Conservation (phyloP, 2,797 vertebrate genomes). For the Micropoecilia bifurca region DNA sequence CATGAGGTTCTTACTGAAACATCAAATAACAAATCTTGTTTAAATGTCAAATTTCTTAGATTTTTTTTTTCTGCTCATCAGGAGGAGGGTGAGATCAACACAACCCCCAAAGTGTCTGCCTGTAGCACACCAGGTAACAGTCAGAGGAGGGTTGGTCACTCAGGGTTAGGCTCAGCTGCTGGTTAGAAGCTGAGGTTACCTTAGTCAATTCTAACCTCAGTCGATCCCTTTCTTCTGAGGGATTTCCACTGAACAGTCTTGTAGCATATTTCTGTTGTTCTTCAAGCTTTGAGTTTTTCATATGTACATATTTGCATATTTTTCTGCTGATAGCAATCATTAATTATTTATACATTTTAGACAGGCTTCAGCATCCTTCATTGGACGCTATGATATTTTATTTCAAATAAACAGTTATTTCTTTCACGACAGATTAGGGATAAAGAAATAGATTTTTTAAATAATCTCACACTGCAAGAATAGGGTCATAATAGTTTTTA, state of each 20-base stretch:
- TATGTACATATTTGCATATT: no score
- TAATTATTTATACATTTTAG: no score
- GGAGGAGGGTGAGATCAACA: constrained; percentile 89
- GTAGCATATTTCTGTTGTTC: background rate
- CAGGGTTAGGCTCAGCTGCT: background rate
- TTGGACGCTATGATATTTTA: no score
- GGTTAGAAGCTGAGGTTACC: no score
- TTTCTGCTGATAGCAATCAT: no score
- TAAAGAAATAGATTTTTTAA: no score
- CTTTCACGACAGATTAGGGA: no score
- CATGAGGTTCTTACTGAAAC: background rate
- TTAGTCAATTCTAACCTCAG: background rate
- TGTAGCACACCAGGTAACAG: constrained; percentile 95
- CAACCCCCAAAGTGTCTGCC: constrained; percentile 89
- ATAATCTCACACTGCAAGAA: no score
- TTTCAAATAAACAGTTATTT: no score
- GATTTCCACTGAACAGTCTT: background rate
- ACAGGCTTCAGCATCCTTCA: no score
- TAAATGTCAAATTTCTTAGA: constrained; percentile 24
- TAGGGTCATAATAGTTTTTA: no score
- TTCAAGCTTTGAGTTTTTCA: background rate
- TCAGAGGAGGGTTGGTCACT: constrained; percentile 13
- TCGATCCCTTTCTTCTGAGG: background rate
- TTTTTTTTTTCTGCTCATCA: constrained; percentile 71
- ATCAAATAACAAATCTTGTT: background rate